Evolutionary conservation across 1,140 invertebrate species (phyloP).

Genomic region (Zaprionus kolodkinae): DNA sequence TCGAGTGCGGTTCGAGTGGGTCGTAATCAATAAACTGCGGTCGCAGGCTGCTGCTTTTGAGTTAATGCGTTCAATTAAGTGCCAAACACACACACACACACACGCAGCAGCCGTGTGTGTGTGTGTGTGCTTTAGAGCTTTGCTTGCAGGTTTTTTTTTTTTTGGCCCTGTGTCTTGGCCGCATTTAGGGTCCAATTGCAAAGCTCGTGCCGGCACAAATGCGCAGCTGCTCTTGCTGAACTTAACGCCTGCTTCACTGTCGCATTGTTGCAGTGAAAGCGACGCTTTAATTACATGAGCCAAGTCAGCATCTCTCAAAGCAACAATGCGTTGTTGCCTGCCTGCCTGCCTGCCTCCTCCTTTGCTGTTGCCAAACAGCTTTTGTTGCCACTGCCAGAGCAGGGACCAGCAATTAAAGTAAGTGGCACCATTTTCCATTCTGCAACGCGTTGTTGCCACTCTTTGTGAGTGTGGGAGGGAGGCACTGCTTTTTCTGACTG

Average conservation of each 20-base stretch:
- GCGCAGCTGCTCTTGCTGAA: conserved; percentile 15
- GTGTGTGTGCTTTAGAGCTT: conserved; percentile 26
- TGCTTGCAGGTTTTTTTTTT: conserved; percentile 21
- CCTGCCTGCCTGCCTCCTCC: background rate
- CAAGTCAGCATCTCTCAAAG: conserved; percentile 35
- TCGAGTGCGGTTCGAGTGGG: conserved; percentile 6
- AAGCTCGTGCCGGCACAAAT: conserved; percentile 16
- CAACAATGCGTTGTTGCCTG: conserved; percentile 36
- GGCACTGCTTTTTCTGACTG: conserved; percentile 26
- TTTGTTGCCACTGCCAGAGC: conserved; percentile 32
- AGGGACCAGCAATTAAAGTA: conserved; percentile 57
- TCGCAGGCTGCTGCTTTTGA: conserved; percentile 33
- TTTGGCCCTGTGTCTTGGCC: conserved; percentile 11
- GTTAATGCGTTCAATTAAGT: conserved; percentile 57
- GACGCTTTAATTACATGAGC: conserved; percentile 59
- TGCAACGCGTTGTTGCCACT: conserved; percentile 41
- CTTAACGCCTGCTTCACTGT: conserved; percentile 34
- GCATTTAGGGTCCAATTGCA: conserved; percentile 15
- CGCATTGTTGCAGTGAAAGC: conserved; percentile 57
- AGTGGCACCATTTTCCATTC: conserved; percentile 58
- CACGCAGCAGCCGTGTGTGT: background rate
- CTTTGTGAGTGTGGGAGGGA: background rate
- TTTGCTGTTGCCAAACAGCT: conserved; percentile 7
- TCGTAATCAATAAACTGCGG: conserved; percentile 38
- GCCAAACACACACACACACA: conserved; percentile 30